A percentile compares a stretch with the other conserved stretches of the same genome.
phyloP scores from a whole-genome alignment of 2,113 vertebrate species.

The Eira barbara region DNA sequence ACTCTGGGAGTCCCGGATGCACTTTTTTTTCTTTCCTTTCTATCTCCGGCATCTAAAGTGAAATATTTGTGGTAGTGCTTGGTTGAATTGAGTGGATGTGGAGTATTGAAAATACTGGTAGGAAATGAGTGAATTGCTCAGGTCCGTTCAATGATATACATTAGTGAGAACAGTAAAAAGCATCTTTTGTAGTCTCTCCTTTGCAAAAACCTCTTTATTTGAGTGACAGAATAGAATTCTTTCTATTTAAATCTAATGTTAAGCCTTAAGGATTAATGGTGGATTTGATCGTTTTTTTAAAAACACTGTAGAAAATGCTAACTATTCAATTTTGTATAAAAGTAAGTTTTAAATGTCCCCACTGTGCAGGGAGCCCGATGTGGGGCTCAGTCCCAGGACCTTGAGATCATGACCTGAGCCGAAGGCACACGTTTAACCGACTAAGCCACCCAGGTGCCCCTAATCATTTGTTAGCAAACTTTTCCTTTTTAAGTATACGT shows the following conservation, averaged over 20 bases:
- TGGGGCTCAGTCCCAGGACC: too few relatives aligned
- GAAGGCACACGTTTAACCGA: too few relatives aligned
- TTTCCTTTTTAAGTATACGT: background rate
- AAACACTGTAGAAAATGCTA: background rate
- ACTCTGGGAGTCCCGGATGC: background rate
- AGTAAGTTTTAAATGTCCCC: background rate
- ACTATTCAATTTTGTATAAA: background rate
- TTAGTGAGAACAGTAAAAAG: background rate
- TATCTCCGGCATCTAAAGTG: background rate
- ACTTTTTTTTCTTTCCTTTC: background rate
- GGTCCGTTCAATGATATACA: background rate
- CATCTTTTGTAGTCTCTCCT: background rate
- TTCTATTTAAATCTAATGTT: background rate
- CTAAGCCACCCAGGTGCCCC: too few relatives aligned
- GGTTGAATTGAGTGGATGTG: conserved; percentile 33
- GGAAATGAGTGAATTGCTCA: background rate
- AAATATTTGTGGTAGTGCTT: background rate
- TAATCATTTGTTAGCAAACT: background rate
- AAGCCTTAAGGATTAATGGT: background rate
- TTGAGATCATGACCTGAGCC: too few relatives aligned
- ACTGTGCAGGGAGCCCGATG: background rate
- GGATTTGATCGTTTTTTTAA: background rate
- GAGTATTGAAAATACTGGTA: conserved; percentile 50
- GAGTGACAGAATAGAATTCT: background rate
- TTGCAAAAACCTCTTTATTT: background rate